Evolutionary conservation across 2,888 invertebrate species (phyloP), one percentile per base, ranked within the genome.

Genomic region (Chaetogeoica ovagalla): DNA sequence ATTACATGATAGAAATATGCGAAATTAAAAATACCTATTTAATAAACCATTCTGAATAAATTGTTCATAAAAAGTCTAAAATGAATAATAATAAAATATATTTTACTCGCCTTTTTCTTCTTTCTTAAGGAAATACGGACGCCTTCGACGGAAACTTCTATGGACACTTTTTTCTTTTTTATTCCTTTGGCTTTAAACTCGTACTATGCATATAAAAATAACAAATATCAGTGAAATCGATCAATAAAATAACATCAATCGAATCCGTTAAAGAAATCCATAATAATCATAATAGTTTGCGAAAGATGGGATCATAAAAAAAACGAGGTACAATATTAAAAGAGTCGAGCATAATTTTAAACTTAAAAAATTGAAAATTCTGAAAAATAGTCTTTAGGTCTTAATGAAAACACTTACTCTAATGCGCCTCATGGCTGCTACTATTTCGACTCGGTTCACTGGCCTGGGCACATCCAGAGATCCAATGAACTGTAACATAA

Each of bases 181-280:
- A 97, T 93, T 79, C 96, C 96, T 87, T 96, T 95, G 84, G 97
- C 94, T 89, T 98, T 98, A 90, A 97, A 98, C 88, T 99, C 98
- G 88, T 97, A 97, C 97, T 98, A 91, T 82, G 90, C 91, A 84
- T 83, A 84, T 86, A 85, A 84, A 83, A 83, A 84, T 82, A 82
- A 82, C 84, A 48, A 76, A 76, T 52, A 37, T 9, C 21, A 17
- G 17, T 9, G n/a, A n/a, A 57, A 21, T 52, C 13, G 23, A 73
- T 11, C 1, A 55, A 21, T 69, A 60, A n/a, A 55, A 48, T 69
- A 60, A 48, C 48, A 48, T 76, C 3, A 39, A 65, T 55, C 17
- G 43, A 43, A 23, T 52, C 11, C 19, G 23, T 55, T 52, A 13
- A 62, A n/a, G 17, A 55, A 60, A 23, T 60, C 9, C 63, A 19